Conservation (phyloP, 2,113 vertebrate genomes). For the Eurystomus gularis region DNA sequence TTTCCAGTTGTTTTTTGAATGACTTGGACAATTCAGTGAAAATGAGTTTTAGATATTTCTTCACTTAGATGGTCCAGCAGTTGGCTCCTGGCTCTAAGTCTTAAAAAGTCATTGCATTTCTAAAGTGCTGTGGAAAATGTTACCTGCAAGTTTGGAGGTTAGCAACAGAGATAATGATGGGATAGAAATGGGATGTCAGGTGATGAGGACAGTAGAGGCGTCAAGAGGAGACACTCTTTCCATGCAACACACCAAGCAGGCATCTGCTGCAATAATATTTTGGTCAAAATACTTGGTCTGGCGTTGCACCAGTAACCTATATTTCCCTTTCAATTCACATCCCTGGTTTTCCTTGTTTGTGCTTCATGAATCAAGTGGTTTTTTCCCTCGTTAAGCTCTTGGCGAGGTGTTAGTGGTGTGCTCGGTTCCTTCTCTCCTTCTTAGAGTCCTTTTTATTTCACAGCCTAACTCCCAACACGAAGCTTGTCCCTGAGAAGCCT, state of each 20-base stretch:
- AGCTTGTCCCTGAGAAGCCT: background rate
- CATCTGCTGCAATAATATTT: background rate
- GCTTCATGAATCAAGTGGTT: background rate
- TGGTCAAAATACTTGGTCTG: background rate
- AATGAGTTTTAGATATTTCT: background rate
- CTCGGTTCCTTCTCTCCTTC: background rate
- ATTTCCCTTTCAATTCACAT: background rate
- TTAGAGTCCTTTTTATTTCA: background rate
- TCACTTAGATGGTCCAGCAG: background rate
- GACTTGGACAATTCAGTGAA: background rate
- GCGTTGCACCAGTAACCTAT: background rate
- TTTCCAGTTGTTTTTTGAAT: background rate
- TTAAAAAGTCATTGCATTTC: background rate
- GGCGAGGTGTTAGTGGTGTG: background rate
- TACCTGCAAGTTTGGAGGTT: too few species aligned
- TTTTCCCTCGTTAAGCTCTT: background rate
- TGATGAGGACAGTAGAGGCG: accelerated
- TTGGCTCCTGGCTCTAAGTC: background rate
- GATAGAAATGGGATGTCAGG: background rate
- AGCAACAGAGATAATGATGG: background rate
- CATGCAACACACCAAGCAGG: background rate
- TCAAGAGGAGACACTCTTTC: background rate
- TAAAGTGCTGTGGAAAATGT: background rate
- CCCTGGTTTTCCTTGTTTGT: background rate
- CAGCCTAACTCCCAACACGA: background rate